Evolutionary conservation across 2,888 invertebrate genomes (phyloP), one percentile per base, ranked within the genome.

Genomic region (Trichopria drosophilae): DNA sequence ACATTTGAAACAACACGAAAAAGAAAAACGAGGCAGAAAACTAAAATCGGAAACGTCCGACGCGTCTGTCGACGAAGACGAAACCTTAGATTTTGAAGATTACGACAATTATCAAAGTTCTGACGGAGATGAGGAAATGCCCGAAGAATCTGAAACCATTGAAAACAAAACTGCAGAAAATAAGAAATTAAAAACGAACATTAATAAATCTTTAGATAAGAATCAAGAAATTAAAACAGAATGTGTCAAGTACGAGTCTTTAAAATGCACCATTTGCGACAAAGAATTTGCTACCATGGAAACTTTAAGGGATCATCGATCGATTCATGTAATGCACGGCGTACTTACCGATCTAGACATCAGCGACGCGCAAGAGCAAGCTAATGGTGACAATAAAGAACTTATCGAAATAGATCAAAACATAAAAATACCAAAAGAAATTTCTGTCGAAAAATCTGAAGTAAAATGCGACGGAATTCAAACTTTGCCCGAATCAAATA

Each of bases 1-100:
- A 24, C 75, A 75, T 42, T 57, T 75, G 13, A 73, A 71, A 15
- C 72, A 72, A 37, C 74, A 75, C 31, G 72, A 73, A 31, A 67
- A 61, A 23, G 69, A 69, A 23, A 65, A 64, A 12, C 60, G 62
- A 5, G 54, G 57, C 4, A 19, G 53, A 3, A 65, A 63, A 9
- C 62, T 61, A 3, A 60, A 58, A 24, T n/a, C 46, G 7, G 52
- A 54, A 50, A 55, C 62, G 3, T 35, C 66, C 4, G 71, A 70
- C 48, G 53, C 63, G 15, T 66, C 68, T 4, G 64, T 67, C 16
- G 56, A 63, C 3, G 71, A 69, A 15, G 67, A 66, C 6, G 55
- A 65, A 26, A 57, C 57, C 13, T 32, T 59, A 15, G 63, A 63
- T 41, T 59, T 62, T 3, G n/a, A 46, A 7, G 59, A 39, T 6